A percentile compares a stretch with the other conserved stretches of the same genome.
phyloP scores from a whole-genome alignment of 2,113 vertebrate species.

The Poeciliopsis retropinna region DNA sequence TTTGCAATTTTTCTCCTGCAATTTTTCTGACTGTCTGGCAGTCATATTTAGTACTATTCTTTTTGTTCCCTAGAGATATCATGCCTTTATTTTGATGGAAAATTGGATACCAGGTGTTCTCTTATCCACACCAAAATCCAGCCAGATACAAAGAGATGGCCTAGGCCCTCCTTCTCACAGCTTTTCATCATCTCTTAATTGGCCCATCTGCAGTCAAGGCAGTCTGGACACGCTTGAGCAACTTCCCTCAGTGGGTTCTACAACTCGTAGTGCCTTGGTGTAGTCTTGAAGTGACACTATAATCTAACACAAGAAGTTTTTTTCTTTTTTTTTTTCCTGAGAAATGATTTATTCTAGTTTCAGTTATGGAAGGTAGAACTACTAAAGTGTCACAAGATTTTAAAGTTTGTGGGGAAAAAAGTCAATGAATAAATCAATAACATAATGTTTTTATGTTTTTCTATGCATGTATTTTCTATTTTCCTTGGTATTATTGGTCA shows the following conservation, averaged over 20 bases:
- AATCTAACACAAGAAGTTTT: conserved; percentile 37
- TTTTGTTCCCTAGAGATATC: conserved; percentile 24
- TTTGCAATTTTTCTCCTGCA: conserved; percentile 13
- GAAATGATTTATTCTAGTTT: conserved; percentile 33
- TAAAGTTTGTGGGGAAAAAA: background rate
- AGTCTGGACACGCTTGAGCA: conserved; percentile 64
- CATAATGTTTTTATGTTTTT: no score
- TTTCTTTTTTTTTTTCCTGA: conserved; percentile 22
- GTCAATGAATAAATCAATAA: conserved; percentile 1
- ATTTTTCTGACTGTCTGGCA: conserved; percentile 26
- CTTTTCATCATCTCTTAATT: conserved; percentile 79
- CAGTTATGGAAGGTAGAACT: conserved; percentile 6
- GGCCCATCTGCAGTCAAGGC: conserved; percentile 76
- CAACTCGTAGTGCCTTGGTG: conserved; percentile 50
- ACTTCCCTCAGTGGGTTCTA: conserved; percentile 54
- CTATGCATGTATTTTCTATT: no score
- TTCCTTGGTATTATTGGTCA: no score
- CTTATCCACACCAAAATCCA: conserved; percentile 55
- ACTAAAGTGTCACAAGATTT: no score
- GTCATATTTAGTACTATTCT: conserved; percentile 5
- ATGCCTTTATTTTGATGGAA: conserved; percentile 52
- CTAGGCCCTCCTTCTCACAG: conserved; percentile 45
- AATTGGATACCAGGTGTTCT: conserved; percentile 72
- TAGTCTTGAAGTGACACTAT: conserved; percentile 54
- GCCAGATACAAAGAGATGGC: conserved; percentile 58